These are phyloP conservation scores for Argya squamiceps DNA, from an alignment of 2,797 vertebrate species.

Conservation along the genomic window DNA sequence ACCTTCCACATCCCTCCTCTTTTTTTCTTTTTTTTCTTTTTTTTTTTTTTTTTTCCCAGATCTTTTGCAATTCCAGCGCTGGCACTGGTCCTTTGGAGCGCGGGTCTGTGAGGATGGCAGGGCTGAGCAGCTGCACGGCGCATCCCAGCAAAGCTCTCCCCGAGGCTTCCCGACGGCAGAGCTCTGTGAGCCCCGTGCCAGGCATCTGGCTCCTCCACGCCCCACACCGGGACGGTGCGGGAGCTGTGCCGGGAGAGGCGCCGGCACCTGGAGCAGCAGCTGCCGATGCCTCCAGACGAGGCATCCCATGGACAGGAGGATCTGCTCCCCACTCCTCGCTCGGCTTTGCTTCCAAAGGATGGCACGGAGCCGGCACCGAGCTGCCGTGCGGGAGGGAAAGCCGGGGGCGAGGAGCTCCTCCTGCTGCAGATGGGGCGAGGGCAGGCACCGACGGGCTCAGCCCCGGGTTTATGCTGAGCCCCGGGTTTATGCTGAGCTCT, in stretches of 20 bases:
- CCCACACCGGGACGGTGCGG: accelerated
- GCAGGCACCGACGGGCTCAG: background rate
- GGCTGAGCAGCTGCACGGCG: background rate
- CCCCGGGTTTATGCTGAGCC: accelerated
- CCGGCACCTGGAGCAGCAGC: background rate
- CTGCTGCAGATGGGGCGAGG: accelerated
- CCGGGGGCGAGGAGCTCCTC: background rate
- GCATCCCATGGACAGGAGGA: background rate
- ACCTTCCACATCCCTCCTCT: background rate
- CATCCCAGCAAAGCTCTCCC: background rate
- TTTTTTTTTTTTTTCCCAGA: background rate
- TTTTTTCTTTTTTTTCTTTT: too few relatives aligned
- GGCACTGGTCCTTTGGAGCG: background rate
- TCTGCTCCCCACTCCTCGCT: background rate
- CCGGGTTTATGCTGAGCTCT: accelerated
- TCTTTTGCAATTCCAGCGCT: background rate
- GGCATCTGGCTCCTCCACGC: background rate
- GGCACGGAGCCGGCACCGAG: accelerated
- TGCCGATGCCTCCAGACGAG: background rate
- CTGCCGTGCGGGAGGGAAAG: accelerated
- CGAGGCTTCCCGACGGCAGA: background rate
- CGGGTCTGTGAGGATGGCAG: accelerated
- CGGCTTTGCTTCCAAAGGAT: background rate
- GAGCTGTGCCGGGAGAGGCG: background rate
- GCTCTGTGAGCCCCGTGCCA: background rate